These are phyloP conservation scores for Sarcophilus harrisii DNA, from an alignment of 2,797 vertebrate genomes.

Conservation along the genomic window DNA sequence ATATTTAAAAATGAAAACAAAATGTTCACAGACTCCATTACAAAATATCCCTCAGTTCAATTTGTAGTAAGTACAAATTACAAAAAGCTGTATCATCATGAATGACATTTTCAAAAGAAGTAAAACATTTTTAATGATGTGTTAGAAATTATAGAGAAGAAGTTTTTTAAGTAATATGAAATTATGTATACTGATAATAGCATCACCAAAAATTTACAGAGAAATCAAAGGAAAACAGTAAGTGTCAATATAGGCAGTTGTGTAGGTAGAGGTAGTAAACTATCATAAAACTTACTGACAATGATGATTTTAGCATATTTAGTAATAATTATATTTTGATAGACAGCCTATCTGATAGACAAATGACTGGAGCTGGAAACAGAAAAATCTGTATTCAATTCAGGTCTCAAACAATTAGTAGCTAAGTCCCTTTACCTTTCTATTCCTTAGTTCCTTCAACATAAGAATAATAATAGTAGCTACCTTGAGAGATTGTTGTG, in stretches of 20 bases:
- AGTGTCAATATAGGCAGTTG: neutral
- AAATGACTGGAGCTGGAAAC: neutral
- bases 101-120: neutral
- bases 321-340: neutral
- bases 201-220: neutral
- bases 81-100: neutral
- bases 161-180: conserved; percentile 18
- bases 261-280: neutral
- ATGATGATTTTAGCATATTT: neutral
- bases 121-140: conserved; percentile 1
- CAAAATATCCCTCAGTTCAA: neutral
- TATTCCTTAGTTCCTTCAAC: neutral
- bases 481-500: neutral
- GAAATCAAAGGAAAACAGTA: neutral
- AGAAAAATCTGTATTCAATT: neutral
- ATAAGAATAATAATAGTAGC: neutral
- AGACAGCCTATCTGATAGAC: neutral
- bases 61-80: conserved; percentile 6
- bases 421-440: neutral
- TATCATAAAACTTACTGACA: neutral
- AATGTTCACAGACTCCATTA: neutral
- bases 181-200: neutral
- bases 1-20: neutral
- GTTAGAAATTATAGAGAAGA: conserved; percentile 16
- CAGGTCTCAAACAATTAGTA: neutral